Evolutionary conservation across 2,888 invertebrate genomes (phyloP), one percentile per base, ranked within the genome.

Genomic region (Octonoba sinensis): DNA sequence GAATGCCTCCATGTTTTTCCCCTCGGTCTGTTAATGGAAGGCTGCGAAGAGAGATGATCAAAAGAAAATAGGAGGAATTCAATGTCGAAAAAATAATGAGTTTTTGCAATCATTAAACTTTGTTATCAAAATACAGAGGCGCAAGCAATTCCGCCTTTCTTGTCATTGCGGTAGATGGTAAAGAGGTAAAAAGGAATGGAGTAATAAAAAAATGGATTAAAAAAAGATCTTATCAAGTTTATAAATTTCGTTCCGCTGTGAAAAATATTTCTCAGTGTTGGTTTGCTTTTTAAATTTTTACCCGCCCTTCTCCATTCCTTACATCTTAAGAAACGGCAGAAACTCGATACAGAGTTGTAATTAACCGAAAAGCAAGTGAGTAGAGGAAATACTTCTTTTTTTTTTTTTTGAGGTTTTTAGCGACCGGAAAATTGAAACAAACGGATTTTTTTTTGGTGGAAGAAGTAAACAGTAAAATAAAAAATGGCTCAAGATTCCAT

Each of bases 81-180:
- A 69, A 73, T 73, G 73, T 81, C 73, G 69, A 65, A 64, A 81
- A 73, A 81, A 69, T 81, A 81, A 81, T 81, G 79, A 81, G 79
- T 81, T 81, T 81, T 81, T 46, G 67, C 73, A 81, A 81, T 81
- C 79, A 81, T 81, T 81, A 81, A 81, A 81, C 79, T 81, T 73
- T 81, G 79, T 81, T 81, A 81, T 81, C 79, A 81, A 81, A 81
- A 81, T 81, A 74, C 27, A 67, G 73, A 67, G 78, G 79, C 73
- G 79, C 73, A 81, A 81, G 79, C 79, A 81, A 81, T 81, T 81
- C 74, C 79, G 54, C 36, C 36, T 36, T 11, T 36, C 73, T 69
- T 81, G 79, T 81, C 79, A 81, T 81, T 81, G 79, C 69, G 64
- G 79, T 81, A n/a, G 72, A 47, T 66, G 51, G 44, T 60, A 66